Conservation (phyloP, 2,888 invertebrate species). For the Cremastinae sp. region DNA sequence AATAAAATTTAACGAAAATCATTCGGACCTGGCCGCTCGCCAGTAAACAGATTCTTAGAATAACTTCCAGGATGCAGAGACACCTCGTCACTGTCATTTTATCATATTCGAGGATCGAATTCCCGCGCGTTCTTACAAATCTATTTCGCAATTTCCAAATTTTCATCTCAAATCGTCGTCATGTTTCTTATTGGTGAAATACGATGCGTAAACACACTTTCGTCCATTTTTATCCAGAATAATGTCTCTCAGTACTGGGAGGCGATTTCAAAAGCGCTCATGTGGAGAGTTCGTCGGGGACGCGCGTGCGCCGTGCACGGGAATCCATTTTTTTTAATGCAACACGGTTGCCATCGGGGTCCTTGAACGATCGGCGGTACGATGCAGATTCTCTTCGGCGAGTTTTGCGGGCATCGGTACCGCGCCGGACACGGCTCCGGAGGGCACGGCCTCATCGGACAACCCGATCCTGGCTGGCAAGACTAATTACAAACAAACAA, state of each 20-base stretch:
- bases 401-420: conserved; percentile 64
- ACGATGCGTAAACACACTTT: too few relatives aligned
- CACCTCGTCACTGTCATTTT: conserved; percentile 40
- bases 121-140: neutral
- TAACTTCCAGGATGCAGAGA: conserved; percentile 61
- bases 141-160: too few relatives aligned
- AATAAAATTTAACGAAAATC: conserved; percentile 63
- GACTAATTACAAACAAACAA: conserved; percentile 53
- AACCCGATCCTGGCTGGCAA: conserved; percentile 64
- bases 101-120: too few relatives aligned
- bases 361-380: conserved; percentile 67
- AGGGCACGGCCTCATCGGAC: conserved; percentile 62
- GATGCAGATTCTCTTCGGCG: conserved; percentile 66
- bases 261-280: conserved; percentile 64
- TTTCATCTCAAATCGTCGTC: conserved; percentile 8
- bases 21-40: conserved; percentile 57
- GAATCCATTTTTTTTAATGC: conserved; percentile 69
- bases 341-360: conserved; percentile 71
- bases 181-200: too few relatives aligned
- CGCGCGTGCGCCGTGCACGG: conserved; percentile 69
- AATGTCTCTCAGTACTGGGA: conserved; percentile 66
- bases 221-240: conserved; percentile 7
- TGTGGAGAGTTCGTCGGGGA: conserved; percentile 62
- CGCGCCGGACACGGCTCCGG: conserved; percentile 55
- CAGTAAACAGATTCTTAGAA: conserved; percentile 61